Evolutionary conservation across 2,797 vertebrate genomes (phyloP).

Genomic region (Argyrosomus regius): DNA sequence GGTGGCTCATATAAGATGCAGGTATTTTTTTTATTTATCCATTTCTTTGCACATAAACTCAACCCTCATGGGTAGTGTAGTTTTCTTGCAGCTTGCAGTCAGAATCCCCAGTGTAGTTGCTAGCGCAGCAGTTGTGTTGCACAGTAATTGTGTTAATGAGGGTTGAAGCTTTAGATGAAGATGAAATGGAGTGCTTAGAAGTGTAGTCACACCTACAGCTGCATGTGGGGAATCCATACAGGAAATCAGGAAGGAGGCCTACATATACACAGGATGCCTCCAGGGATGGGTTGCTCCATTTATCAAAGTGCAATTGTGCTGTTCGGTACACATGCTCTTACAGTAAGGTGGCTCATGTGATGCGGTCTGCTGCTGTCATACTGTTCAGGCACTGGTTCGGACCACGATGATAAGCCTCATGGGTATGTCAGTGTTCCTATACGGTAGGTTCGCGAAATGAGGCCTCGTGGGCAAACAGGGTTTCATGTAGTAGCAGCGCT

Average conservation of each 20-base stretch:
- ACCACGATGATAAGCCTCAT: slow-evolving; percentile 51
- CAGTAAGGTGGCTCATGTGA: slow-evolving; percentile 48
- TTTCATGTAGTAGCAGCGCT: slow-evolving; percentile 33
- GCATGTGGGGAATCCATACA: slow-evolving; percentile 64
- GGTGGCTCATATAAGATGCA: slow-evolving; percentile 9
- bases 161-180: slow-evolving; percentile 54
- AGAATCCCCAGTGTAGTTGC: slow-evolving; percentile 33
- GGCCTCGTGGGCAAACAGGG: slow-evolving; percentile 43
- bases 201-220: slow-evolving; percentile 37
- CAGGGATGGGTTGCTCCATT: slow-evolving; percentile 67
- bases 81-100: slow-evolving; percentile 47
- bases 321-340: slow-evolving; percentile 39
- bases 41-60: slow-evolving; percentile 16
- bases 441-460: slow-evolving; percentile 45
- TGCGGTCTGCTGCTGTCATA: slow-evolving; percentile 19
- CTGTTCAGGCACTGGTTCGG: slow-evolving; percentile 38
- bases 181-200: slow-evolving; percentile 43
- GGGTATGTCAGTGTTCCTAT: slow-evolving; percentile 47
- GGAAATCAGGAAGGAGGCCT: slow-evolving; percentile 56
- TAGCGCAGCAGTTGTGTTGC: slow-evolving; percentile 23
- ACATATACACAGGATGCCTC: slow-evolving; percentile 50
- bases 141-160: slow-evolving; percentile 67
- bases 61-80: slow-evolving; percentile 55
- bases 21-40: slow-evolving; percentile 1
- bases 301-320: slow-evolving; percentile 62